Conservation (phyloP, 2,888 invertebrate species). For the Nephrotoma flavescens region DNA sequence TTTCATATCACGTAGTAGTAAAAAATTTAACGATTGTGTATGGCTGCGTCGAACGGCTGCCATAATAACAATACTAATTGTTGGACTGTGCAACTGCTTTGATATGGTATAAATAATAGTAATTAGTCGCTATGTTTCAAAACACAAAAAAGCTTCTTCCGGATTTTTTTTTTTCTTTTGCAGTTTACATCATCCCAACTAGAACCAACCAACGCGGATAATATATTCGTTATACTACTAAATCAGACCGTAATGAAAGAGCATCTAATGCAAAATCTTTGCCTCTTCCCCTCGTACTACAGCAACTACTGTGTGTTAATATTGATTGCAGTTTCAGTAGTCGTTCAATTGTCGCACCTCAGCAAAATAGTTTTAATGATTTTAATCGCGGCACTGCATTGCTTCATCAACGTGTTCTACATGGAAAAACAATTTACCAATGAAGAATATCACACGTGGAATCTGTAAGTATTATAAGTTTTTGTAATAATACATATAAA, state of each 20-base stretch:
- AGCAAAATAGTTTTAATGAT: slow-evolving; percentile 50
- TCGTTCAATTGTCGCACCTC: slow-evolving; percentile 55
- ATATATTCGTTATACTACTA: not conserved
- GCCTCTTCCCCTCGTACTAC: slow-evolving; percentile 58
- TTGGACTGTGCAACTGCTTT: slow-evolving; percentile 41
- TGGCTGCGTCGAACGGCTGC: slow-evolving; percentile 40
- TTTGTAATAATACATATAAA: not conserved
- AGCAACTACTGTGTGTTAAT: slow-evolving; percentile 54
- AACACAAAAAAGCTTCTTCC: not conserved
- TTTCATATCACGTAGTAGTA: slow-evolving; percentile 37
- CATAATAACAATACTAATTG: slow-evolving; percentile 38
- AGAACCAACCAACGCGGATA: not conserved
- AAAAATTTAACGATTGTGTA: slow-evolving; percentile 39
- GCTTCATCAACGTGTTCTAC: slow-evolving; percentile 40
- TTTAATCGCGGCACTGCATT: slow-evolving; percentile 43
- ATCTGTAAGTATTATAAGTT: slow-evolving; percentile 22
- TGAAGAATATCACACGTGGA: slow-evolving; percentile 34
- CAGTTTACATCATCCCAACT: not conserved
- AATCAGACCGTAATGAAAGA: not conserved
- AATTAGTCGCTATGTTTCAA: not conserved
- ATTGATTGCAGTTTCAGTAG: slow-evolving; percentile 51
- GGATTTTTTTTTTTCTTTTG: not conserved
- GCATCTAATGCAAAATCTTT: slow-evolving; percentile 23
- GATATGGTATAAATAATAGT: slow-evolving; percentile 39
- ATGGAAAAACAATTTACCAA: slow-evolving; percentile 39